Evolutionary conservation across 2,888 invertebrate genomes (phyloP), one percentile per base, ranked within the genome.

Genomic region (Rotaria socialis): DNA sequence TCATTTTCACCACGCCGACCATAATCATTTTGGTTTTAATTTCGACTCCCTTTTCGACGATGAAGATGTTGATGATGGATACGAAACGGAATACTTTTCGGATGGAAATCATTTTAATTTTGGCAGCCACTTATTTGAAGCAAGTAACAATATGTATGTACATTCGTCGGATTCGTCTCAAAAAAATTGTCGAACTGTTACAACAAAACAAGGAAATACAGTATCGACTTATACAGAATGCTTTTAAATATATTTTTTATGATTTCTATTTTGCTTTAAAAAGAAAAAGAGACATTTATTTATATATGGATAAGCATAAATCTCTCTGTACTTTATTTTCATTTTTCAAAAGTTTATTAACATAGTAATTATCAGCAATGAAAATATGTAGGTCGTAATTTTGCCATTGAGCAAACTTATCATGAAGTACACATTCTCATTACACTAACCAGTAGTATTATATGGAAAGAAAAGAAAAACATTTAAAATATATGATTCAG

Each of bases 181-280:
- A 22, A 56, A 80, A 85, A 86, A 86, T 19, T 86, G 86, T 75
- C 41, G 47, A 24, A 85, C 85, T 41, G 22, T 85, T 14, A 86
- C 85, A 60, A 80, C 52, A 41, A 75, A 55, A 85, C 85, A 86
- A 85, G 86, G 86, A n/a, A 86, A 85, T 52, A 80, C 86, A 14
- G 84, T 86, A 41, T 74, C 85, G n/a, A 85, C 85, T 11, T 27
- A 75, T 19, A 86, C 85, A 24, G 86, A 86, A 50, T 86, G 86
- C 47, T 85, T 85, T 84, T 86, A 52, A 58, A 85, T 67, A 16
- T 35, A 27, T 35, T 16, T 35, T 67, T 35, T 11, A 67, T 67
- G 6, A 8, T 16, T 67, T 67, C 27, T 67, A 67, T 67, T 67
- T 35, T 67, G 35, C 35, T 35, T 67, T 27, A 24, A 27, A 60